A percentile compares a stretch with the other conserved stretches of the same genome.
phyloP scores from a whole-genome alignment of 2,888 invertebrate species.

The Apodemia hepburni region DNA sequence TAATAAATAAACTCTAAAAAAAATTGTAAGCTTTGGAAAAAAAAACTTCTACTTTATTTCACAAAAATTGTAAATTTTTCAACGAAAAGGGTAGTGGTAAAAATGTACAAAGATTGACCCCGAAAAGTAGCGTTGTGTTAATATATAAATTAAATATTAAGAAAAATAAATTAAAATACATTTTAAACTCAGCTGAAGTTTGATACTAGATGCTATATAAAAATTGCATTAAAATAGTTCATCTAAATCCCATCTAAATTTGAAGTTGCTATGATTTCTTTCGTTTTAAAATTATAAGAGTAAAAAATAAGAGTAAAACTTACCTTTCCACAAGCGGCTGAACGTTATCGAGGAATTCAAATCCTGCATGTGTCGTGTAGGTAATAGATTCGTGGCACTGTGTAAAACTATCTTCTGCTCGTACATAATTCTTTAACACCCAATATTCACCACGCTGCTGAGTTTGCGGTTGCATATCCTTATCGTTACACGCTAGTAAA shows the following conservation, averaged over 20 bases:
- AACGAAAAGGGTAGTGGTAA: too few relatives aligned
- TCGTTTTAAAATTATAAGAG: not conserved
- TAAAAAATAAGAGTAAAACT: conserved; percentile 36
- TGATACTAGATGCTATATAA: not conserved
- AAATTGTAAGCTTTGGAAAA: too few relatives aligned
- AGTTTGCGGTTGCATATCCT: conserved; percentile 78
- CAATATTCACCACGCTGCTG: conserved; percentile 90
- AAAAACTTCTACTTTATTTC: too few relatives aligned
- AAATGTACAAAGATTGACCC: too few relatives aligned
- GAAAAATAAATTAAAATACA: not conserved
- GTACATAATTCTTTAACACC: conserved; percentile 93
- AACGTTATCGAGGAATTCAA: conserved; percentile 94
- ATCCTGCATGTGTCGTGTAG: conserved; percentile 95
- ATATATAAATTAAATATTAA: too few relatives aligned
- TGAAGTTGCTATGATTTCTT: not conserved
- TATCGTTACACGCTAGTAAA: conserved; percentile 83
- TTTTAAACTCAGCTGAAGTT: not conserved
- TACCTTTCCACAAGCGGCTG: conserved; percentile 89
- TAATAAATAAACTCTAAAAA: too few relatives aligned
- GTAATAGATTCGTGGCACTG: conserved; percentile 92
- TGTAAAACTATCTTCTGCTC: conserved; percentile 83
- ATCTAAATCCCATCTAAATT: not conserved
- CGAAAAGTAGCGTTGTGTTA: too few relatives aligned
- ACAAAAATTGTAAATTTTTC: too few relatives aligned
- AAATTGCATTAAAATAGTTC: not conserved